phyloP scores from a whole-genome alignment of 2,888 invertebrate species.

The Halocaridina rubra region DNA sequence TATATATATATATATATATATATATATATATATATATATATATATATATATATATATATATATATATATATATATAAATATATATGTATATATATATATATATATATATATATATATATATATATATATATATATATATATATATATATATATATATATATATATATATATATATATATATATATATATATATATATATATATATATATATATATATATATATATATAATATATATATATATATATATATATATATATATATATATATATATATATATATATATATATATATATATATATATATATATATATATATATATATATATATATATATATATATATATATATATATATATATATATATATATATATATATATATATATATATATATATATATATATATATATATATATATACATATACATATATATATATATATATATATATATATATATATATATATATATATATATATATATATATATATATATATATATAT shows the following conservation, averaged over 20 bases:
- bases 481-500: slow-evolving; percentile 13
- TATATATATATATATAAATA: too few relatives aligned
- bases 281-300: not conserved
- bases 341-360: not conserved
- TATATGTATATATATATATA: too few relatives aligned
- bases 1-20: not conserved
- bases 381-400: slow-evolving; percentile 29
- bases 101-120: too few relatives aligned
- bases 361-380: slow-evolving; percentile 5
- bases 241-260: slow-evolving; percentile 7
- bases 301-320: not conserved
- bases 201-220: not conserved
- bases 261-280: slow-evolving; percentile 27
- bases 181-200: not conserved
- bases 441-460: slow-evolving; percentile 32
- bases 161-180: too few relatives aligned
- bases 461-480: slow-evolving; percentile 32
- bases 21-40: too few relatives aligned
- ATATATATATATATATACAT: slow-evolving; percentile 6
- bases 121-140: too few relatives aligned
- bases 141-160: too few relatives aligned
- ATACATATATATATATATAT: slow-evolving; percentile 38
- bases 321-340: not conserved
- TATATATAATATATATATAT: slow-evolving; percentile 2
- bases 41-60: too few relatives aligned